Evolutionary conservation across 2,113 vertebrate genomes (phyloP), one percentile per base, ranked within the genome.

Genomic region (Haemorhous mexicanus): DNA sequence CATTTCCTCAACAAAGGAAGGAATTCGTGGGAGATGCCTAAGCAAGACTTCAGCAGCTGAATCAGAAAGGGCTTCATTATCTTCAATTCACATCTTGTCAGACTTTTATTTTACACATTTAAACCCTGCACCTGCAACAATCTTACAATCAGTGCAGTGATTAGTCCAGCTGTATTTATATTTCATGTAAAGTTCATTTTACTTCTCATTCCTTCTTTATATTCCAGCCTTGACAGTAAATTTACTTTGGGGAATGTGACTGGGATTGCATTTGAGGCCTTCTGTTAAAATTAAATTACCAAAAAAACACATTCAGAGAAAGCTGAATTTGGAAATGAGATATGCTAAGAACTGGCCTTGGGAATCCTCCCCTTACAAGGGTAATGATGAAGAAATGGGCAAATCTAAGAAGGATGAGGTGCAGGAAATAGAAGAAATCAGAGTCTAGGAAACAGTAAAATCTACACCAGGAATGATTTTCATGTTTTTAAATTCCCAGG

Each of bases 161-260:
- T 97, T 94, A 96, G 79, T 93, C 75, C 95, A 96, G 93, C 92
- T 97, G 94, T 96, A 96, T 96, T 97, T 97, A 90, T 92, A 88
- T 95, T 92, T 93, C 68, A 17, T 17, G 8, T 72, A 53, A 95
- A 93, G 64, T 70, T 90, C 50, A 84, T 95, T 95, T 91, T 77
- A 70, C 64, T 95, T 93, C 63, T 93, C 55, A 77, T 91, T 86
- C 72, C 59, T 85, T 90, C 68, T 87, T 94, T 44, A 67, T 23
- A 59, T 90, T 80, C 59, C 47, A 93, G 79, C 16, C 87, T 67
- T 88, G 63, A 95, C 55, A 84, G 72, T 84, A 67, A 85, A 93
- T 89, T 92, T 78, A 77, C 89, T 94, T 59, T 26, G 18, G 1
- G 2, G 66, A 77, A 74, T 67, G 50, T 37, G 46, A 80, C 44